These are phyloP conservation scores for Embidobia sp. DNA, from an alignment of 2,888 invertebrate species.

Conservation along the genomic window DNA sequence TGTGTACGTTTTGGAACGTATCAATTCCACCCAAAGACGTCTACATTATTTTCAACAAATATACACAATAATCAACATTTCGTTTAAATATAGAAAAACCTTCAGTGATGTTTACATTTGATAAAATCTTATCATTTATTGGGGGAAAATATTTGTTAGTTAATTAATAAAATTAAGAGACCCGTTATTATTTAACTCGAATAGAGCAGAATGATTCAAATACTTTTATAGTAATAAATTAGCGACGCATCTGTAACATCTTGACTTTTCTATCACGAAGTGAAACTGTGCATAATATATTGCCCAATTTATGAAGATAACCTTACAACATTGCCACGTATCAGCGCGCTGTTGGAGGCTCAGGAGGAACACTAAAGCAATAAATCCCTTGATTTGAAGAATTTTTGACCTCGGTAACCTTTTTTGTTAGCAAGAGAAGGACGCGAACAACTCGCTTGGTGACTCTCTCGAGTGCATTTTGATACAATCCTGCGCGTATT, in stretches of 20 bases:
- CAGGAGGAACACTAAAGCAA: conserved; percentile 47
- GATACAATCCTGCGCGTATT: conserved; percentile 23
- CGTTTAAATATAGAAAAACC: too few relatives aligned
- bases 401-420: conserved; percentile 50
- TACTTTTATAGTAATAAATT: conserved; percentile 1
- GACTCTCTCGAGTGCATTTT: conserved; percentile 20
- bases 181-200: too few relatives aligned
- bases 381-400: conserved; percentile 58
- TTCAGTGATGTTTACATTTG: too few relatives aligned
- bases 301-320: conserved; percentile 57
- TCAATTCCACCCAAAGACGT: too few relatives aligned
- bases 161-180: too few relatives aligned
- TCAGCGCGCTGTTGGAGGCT: conserved; percentile 53
- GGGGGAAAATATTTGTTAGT: too few relatives aligned
- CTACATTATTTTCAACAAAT: too few relatives aligned
- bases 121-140: too few relatives aligned
- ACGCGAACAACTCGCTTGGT: conserved; percentile 28
- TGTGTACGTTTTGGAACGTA: conserved; percentile 7
- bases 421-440: conserved; percentile 40
- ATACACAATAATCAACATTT: too few relatives aligned
- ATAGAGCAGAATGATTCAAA: too few relatives aligned
- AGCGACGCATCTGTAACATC: conserved; percentile 29
- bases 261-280: conserved; percentile 50
- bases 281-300: conserved; percentile 57
- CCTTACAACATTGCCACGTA: conserved; percentile 49